Conservation (phyloP, 2,888 invertebrate genomes). For the Tipula confusa region DNA sequence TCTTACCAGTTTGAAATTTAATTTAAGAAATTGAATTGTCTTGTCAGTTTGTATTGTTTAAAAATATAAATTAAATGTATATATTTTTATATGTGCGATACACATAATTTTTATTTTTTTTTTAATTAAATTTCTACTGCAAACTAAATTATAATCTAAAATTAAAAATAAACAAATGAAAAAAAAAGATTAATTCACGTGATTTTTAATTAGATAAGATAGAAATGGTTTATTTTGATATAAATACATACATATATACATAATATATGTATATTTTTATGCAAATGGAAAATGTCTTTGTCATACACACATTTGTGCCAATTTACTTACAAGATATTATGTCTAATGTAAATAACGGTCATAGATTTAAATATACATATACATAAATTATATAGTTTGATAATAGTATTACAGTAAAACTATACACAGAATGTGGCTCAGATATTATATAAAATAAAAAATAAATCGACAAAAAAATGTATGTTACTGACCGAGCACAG, state of each 20-base stretch:
- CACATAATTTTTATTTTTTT: not conserved
- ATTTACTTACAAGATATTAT: not conserved
- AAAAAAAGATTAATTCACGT: not conserved
- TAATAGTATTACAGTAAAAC: not conserved
- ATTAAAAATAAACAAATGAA: not conserved
- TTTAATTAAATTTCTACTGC: not conserved
- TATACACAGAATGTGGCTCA: not conserved
- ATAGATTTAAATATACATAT: not conserved
- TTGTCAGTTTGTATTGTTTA: not conserved
- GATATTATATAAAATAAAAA: not conserved
- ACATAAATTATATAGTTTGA: not conserved
- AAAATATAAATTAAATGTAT: not conserved
- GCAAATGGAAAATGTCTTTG: not conserved
- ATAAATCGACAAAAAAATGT: too few species aligned
- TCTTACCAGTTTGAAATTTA: not conserved
- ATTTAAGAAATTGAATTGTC: not conserved
- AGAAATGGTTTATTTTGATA: not conserved
- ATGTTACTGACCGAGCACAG: not conserved
- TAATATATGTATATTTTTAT: not conserved
- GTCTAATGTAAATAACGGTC: not conserved
- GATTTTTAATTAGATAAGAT: slow-evolving; percentile 16
- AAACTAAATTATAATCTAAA: not conserved
- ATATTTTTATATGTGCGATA: not conserved
- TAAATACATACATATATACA: not conserved
- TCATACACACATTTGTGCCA: not conserved